Conservation (phyloP, 2,888 invertebrate species). For the Dermolepida albohirtum region DNA sequence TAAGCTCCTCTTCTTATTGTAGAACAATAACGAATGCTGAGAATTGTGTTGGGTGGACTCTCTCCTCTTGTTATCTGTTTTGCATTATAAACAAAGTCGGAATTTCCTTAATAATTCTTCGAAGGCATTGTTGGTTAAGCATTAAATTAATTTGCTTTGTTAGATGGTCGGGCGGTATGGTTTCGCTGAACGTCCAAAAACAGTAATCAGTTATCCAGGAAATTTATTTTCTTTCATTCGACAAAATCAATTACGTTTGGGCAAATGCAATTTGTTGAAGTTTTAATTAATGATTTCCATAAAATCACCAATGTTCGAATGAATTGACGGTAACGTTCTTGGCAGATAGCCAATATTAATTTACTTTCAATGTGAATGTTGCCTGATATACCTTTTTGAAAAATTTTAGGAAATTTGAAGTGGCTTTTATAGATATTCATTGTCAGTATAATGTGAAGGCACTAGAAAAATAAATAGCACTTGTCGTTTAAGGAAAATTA, state of each 20-base stretch:
- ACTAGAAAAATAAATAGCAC: no score
- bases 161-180: conserved; percentile 4
- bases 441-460: no score
- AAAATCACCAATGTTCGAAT: conserved; percentile 9
- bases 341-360: no score
- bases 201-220: conserved; percentile 32
- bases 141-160: conserved; percentile 36
- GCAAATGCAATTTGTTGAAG: conserved; percentile 19
- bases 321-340: no score
- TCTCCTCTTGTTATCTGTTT: conserved; percentile 24
- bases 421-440: no score
- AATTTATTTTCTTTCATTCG: conserved; percentile 37
- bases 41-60: neutral
- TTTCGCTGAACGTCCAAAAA: neutral
- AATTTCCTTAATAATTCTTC: conserved; percentile 43
- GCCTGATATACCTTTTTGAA: no score
- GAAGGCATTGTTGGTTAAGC: conserved; percentile 30
- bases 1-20: no score
- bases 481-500: no score
- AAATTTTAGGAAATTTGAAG: no score
- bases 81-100: conserved; percentile 43
- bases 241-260: conserved; percentile 32
- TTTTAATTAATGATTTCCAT: conserved; percentile 12
- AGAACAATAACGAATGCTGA: conserved; percentile 3
- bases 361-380: no score